These are phyloP conservation scores for Clarias platycephalus DNA, from an alignment of 2,797 vertebrate genomes.

Conservation along the genomic window DNA sequence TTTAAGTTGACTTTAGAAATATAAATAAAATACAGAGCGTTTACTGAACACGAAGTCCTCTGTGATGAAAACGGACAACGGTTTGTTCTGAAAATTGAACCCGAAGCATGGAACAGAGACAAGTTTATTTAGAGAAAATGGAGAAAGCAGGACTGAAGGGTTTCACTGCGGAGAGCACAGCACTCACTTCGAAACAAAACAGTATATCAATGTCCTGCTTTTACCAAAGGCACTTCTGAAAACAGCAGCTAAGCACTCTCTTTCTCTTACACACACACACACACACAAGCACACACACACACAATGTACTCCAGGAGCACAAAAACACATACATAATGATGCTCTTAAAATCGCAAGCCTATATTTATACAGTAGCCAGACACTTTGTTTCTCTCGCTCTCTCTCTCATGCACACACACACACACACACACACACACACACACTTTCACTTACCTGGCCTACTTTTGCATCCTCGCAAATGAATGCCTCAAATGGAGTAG, in stretches of 20 bases:
- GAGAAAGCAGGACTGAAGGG: not conserved
- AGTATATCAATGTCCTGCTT: not conserved
- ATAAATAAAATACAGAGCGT: not conserved
- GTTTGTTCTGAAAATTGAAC: not conserved
- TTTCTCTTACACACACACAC: slow-evolving; percentile 13
- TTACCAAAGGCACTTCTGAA: not conserved
- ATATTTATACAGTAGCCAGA: not conserved
- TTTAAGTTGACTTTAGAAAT: not conserved
- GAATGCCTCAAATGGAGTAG: slow-evolving; percentile 79
- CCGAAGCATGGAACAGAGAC: not conserved
- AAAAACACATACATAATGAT: not conserved
- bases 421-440: slow-evolving; percentile 28
- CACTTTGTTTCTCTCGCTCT: not conserved
- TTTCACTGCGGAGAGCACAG: not conserved
- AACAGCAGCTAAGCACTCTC: not conserved
- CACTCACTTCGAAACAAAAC: not conserved
- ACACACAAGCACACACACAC: slow-evolving; percentile 21
- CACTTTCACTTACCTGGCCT: slow-evolving; percentile 80
- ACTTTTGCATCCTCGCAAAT: slow-evolving; percentile 88
- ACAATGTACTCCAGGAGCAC: not conserved
- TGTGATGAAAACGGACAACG: not conserved
- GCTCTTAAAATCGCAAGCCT: not conserved
- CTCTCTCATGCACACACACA: slow-evolving; percentile 8
- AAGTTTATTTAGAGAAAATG: not conserved
- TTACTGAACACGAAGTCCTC: not conserved